Base-by-base conservation (phyloP, 2,113 vertebrate species). In the Crotophaga sulcirostris region DNA sequence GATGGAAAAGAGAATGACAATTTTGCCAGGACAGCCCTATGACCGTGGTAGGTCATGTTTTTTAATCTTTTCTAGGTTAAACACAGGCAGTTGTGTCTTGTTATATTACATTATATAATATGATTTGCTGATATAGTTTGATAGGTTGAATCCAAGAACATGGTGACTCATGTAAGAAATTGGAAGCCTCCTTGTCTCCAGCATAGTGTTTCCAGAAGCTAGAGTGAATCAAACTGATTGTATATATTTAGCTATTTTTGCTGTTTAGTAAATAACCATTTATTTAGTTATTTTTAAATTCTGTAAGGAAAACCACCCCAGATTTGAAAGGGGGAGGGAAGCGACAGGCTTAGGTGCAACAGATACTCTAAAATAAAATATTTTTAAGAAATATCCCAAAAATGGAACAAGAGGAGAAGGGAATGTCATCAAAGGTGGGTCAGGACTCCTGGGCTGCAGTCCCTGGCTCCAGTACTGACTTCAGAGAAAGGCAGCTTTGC, bases 1-100 rank as follows among this genome's bases (percentile, higher is more conserved):
- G 69, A 68, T 6, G 3, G 63, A 66, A 91, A 75, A 81, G 26
- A 69, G 47, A 86, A 87, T 23, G 69, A 83, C 85, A 76, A 2
- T 81, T 92, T 89, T 95, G 69, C 95, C 83, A 93, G 91, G 90
- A 89, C 83, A 94, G 91, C 66, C 73, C 85, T 79, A 60, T 94
- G 92, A 95, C 88, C 14, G 0, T 29, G 62, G 40, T 36, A 93
- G 89, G 92, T 91, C 89, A 59, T 93, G 73, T 66, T 94, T 92
- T 95, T 92, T 93, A 93, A 96, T 93, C 86, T 95, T 95, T 96
- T 94, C 96, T 95, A 79, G 94, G 92, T 94, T 96, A 96, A 95
- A 95, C 87, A 92, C 84, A 82, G 89, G 83, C 90, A 91, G 70
- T 96, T 94, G 73, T 93, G 95, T 96, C 96, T 95, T 83, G 87